A percentile compares a stretch with the other conserved stretches of the same genome.
These are phyloP conservation scores for Chroicocephalus ridibundus DNA, from an alignment of 2,113 vertebrate species.

Conservation along the genomic window DNA sequence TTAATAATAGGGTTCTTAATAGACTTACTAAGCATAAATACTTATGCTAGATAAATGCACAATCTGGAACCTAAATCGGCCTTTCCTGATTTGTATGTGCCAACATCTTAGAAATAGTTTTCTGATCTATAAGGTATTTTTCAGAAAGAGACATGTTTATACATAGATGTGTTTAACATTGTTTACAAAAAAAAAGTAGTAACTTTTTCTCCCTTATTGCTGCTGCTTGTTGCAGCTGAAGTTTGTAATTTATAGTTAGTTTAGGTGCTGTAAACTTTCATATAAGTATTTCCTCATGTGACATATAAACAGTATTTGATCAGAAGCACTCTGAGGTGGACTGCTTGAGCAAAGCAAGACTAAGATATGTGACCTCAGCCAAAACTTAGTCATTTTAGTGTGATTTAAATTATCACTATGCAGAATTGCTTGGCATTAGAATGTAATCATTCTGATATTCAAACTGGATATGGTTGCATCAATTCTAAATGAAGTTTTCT, in stretches of 20 bases:
- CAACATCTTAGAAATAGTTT: not conserved
- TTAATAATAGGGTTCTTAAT: not conserved
- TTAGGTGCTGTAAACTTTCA: not conserved
- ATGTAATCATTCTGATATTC: not conserved
- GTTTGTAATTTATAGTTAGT: not conserved
- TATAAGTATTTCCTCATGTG: not conserved
- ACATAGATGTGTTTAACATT: not conserved
- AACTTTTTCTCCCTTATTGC: not conserved
- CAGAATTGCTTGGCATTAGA: not conserved
- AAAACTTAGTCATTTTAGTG: not conserved
- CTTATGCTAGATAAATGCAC: not conserved
- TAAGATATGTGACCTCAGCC: not conserved
- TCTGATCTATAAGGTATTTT: not conserved
- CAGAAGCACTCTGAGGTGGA: not conserved
- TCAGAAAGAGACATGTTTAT: not conserved
- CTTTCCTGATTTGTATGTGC: not conserved
- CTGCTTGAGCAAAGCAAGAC: not conserved
- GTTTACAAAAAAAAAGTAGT: not conserved
- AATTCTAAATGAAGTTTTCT: not conserved
- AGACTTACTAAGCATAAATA: not conserved
- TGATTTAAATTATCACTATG: not conserved
- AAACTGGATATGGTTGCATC: not conserved
- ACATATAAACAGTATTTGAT: not conserved
- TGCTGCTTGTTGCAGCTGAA: not conserved
- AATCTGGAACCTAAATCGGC: not conserved